Evolutionary conservation across 1,140 invertebrate genomes (phyloP), one percentile per base, ranked within the genome.

Genomic region (Eupeodes corollae): DNA sequence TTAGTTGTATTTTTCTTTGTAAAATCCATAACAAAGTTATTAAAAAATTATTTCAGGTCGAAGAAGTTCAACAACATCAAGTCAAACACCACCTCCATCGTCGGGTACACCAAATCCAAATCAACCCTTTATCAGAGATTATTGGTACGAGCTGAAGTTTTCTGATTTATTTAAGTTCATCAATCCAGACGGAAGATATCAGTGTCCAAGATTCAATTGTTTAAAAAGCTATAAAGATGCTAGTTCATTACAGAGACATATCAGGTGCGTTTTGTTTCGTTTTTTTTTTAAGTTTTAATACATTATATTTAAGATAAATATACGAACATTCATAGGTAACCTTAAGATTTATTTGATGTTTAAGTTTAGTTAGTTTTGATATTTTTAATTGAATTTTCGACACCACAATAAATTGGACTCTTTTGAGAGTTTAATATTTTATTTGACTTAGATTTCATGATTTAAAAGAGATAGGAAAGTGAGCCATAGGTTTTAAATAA

Each of bases 211-310:
- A 58, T 57, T 52, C 31, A 67, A 68, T 53, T 72, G 70, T 59
- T 54, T 57, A 43, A 69, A 69, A 54, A 61, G 54, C 49, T 72
- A 68, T 50, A 68, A 68, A 51, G 66, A 68, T 53, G 65, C 66
- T 54, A 68, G 66, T 57, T 68, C 66, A 49, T 57, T 75, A 51
- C 69, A 70, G 56, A 64, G 72, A 53, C 73, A 75, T 63, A 68
- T 73, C 63, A 70, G 70, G 54, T 69, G 53, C 66, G 60, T 48
- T 38, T 9, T 8, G n/a, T n/a, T n/a, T n/a, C n/a, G n/a, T n/a
- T n/a, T n/a, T 14, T 43, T 43, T 31, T 43, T 43, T 43, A 13
- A 26, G 21, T 5, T 26, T 5, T 26, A 26, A 5, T 26, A 5
- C 21, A 31, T 44, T 44, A 46, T n/a, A 35, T 37, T 46, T 38